Base-by-base conservation (phyloP, 1,140 invertebrate species). In the Pantala flavescens region DNA sequence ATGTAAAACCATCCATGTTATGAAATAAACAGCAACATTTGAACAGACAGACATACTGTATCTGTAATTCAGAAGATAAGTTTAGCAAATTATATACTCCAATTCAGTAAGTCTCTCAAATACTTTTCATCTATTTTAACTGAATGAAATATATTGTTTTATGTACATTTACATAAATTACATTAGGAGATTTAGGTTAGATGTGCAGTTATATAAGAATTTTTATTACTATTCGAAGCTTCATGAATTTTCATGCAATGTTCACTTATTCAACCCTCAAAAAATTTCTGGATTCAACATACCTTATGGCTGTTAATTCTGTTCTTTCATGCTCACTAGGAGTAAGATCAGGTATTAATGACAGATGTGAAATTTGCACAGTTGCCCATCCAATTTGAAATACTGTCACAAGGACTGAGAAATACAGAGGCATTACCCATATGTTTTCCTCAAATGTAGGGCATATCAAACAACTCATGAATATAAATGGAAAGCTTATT, bases 301-400 rank as follows among this genome's bases (percentile, higher is more conserved):
- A 91, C 92, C 92, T 87, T 77, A 90, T 89, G 21, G 92, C 88
- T 72, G 93, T 95, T 70, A 96, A 84, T 78, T 92, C 90, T 5
- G 92, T 87, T 77, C 93, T 86, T 77, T 91, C 87, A 76, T 88
- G 82, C 43, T 88, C 80, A 76, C 87, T 86, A 72, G 87, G 85
- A 0, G 91, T 89, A 71, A 95, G 85, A 73, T 90, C 87, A 11
- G 94, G 92, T 81, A 97, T 95, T 81, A 97, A 89, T 0, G 95
- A 91, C 19, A 97, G 85, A 84, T 97, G 95, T 10, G 93, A 92
- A 77, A 97, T 95, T 85, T 97, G 95, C 11, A 93, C 91, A 10
- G 90, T 84, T 7, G 94, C 94, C 95, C 95, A 97, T 11, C 94
- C 94, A 77, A 91, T 90, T 85, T 97, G 95, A 82, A 97, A 97